Base-by-base conservation (phyloP, 2,113 vertebrate genomes). In the Solea senegalensis region DNA sequence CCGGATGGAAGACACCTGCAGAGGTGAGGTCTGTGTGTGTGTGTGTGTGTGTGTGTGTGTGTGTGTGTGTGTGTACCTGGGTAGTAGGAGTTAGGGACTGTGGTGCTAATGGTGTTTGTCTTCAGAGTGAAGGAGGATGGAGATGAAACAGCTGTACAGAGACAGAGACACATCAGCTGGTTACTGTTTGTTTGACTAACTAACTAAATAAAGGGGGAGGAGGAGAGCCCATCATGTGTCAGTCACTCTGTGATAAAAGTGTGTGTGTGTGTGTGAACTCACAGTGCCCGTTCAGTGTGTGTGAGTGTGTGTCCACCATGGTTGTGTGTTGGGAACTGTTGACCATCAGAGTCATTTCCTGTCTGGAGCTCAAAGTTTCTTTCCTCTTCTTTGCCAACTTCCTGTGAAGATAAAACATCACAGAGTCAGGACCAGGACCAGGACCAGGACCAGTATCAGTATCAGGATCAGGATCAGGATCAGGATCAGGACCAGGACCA, bases 111-210 rank as follows among this genome's bases (percentile, higher is more conserved):
- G 71, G 96, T 98, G 87, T 97, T 98, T 68, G 97, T 96, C 94
- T 99, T 98, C 95, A 98, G 91, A 69, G 96, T 97, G 88, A 99
- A 99, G 28, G 97, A 98, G 11, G 97, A 99, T 1, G 96, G 96
- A 70, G 97, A 97, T 21, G 96, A 98, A 71, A 96, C 92, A 69
- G 95, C 96, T 98, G 88, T n/a, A n/a, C 83, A 93, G 27, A 54
- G 58, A 56, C 8, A 78, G 2, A 79, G 46, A 66, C 6, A 65
- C 27, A 66, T 15, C 26, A 34, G 5, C 34, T 34, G 34, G 1
- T 34, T 34, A 34, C 34, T 34, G 34, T 5, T 34, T 34, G 34
- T 34, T 34, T 34, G 34, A 7, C 7, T 44, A n/a, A n/a, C n/a
- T n/a, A n/a, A 21, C 21, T 21, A 21, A 21, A 21, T 21, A 21